Base-by-base conservation (phyloP, 2,113 vertebrate genomes). In the Lycocorax pyrrhopterus region DNA sequence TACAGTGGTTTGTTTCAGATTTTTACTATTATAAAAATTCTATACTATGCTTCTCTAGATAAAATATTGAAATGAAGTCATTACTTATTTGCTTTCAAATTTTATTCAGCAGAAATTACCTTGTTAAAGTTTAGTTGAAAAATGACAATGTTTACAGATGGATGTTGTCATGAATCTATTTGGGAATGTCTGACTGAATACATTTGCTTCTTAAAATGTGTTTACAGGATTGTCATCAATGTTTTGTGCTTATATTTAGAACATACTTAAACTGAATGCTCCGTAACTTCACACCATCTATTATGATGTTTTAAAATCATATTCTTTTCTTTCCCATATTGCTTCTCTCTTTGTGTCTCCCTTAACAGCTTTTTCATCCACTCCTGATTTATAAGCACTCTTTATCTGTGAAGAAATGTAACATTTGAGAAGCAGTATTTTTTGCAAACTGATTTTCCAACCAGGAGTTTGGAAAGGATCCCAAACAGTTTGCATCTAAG, bases 381-480 rank as follows among this genome's bases (percentile, higher is more conserved):
- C 23, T 72, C 68, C 55, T 73, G 75, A 95, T 95, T 95, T 71
- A 96, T 53, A 76, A 87, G 56, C 66, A 76, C 23, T 44, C 41
- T 87, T 94, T 37, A 64, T 78, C 53, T 73, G 49, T 51, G 47
- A 90, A 95, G 79, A 87, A 81, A 29, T 58, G 14, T 19, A 80
- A 83, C 71, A 92, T 83, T 55, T 51, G 94, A 94, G 84, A 62
- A 90, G 68, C 9, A 55, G 10, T 47, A 60, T 66, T 68, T 94
- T 90, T 95, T 78, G 52, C 90, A 81, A 89, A 92, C 62, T 91
- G 33, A 74, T 87, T 94, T 96, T 94, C 90, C 59, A 91, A 85
- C n/a, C 22, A 62, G 47, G 86, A 90, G 23, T 89, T 51, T 96
- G 84, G 84, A 95, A 78, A 51, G n/a, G 37, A 68, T 93, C 73